Evolutionary conservation across 1,140 invertebrate genomes (phyloP), one percentile per base, ranked within the genome.

Genomic region (Tenebrio molitor): DNA sequence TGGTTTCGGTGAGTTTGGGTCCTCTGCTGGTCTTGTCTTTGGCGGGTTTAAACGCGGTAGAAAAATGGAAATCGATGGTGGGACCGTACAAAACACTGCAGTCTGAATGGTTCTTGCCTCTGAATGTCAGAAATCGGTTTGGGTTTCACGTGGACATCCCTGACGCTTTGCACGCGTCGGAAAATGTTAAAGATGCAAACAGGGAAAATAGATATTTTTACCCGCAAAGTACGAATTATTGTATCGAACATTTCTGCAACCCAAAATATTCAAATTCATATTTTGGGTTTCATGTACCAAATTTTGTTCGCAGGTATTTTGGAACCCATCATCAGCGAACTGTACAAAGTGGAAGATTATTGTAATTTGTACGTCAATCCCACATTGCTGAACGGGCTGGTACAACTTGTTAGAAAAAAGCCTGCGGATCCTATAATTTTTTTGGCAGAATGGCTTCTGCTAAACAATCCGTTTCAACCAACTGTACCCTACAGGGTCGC

Each of bases 121-220:
- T 91, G 66, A 92, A 89, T 77, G 85, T 95, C 19, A 85, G 91
- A 76, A 91, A 90, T 0, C 85, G 85, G 72, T 95, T 90, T 83
- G 93, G 92, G 4, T 79, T 85, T 2, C 82, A 82, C 14, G 62
- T 74, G 6, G 85, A 85, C 25, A 84, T 84, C 50, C 87, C 87
- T 74, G 94, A 95, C 79, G 90, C 87, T n/a, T 83, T 95, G 2
- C 95, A 97, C 80, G 95, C 93, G 4, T 96, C 94, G 75, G 90
- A 91, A 76, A 87, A 88, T 74, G 83, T 88, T 1, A 84, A 88
- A 25, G 89, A 89, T 29, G 93, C 95, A 0, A 85, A 92, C 29
- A 87, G 88, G 36, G 97, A 98, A 84, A 96, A 97, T 76, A 88
- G 91, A 78, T 96, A 95, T 84, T 95, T 97, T 80, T 96, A 95